These are phyloP conservation scores for Plebejus melissa DNA, from an alignment of 2,888 invertebrate species.

Conservation along the genomic window DNA sequence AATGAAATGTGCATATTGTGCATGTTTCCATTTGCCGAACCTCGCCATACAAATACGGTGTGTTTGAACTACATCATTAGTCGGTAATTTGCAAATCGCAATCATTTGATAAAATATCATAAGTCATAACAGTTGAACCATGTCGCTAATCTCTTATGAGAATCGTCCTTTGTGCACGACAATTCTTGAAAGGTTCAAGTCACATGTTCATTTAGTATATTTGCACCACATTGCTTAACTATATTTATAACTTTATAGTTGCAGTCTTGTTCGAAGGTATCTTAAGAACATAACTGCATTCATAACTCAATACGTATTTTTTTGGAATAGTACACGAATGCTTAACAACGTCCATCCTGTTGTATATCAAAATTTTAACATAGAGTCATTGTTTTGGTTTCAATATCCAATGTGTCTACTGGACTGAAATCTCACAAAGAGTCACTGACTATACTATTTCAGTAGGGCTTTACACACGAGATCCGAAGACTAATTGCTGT, in stretches of 20 bases:
- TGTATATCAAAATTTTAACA: no score
- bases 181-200: not conserved
- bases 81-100: not conserved
- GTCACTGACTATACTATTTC: not conserved
- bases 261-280: no score
- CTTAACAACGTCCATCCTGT: no score
- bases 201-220: not conserved
- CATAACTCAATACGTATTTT: no score
- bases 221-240: no score
- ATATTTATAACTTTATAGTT: no score
- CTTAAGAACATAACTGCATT: no score
- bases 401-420: not conserved
- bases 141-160: not conserved
- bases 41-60: constrained; percentile 3
- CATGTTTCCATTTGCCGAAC: constrained; percentile 12
- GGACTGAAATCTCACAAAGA: not conserved
- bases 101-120: not conserved
- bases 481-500: not conserved
- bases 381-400: not conserved
- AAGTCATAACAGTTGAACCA: not conserved
- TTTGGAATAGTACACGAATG: no score
- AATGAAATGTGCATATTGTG: constrained; percentile 17
- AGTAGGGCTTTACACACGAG: not conserved
- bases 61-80: constrained; percentile 11
- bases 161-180: not conserved